A percentile compares a stretch with the other conserved stretches of the same genome.
These are phyloP conservation scores for Coregonus clupeaformis DNA, from an alignment of 2,113 vertebrate genomes.

Conservation along the genomic window DNA sequence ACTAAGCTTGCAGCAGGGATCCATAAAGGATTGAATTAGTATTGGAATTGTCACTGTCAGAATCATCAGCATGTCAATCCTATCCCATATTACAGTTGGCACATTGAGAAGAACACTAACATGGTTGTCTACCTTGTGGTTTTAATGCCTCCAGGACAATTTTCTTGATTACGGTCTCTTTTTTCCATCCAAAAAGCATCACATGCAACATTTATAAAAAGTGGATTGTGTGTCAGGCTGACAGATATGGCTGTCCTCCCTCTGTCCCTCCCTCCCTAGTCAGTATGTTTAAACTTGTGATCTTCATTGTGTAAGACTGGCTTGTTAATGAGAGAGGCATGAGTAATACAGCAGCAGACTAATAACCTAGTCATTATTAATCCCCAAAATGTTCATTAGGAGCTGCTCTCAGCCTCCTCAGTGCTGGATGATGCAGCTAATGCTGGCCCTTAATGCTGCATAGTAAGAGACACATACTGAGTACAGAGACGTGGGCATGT, in stretches of 20 bases:
- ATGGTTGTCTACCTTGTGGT: conserved; percentile 16
- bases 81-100: conserved; percentile 43
- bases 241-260: neutral
- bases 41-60: conserved; percentile 41
- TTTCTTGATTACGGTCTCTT: conserved; percentile 9
- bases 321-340: conserved; percentile 68
- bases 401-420: conserved; percentile 57
- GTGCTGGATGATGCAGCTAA: conserved; percentile 45
- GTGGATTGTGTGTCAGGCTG: neutral
- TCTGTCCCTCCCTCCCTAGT: conserved; percentile 13
- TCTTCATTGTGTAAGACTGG: conserved; percentile 53
- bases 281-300: conserved; percentile 51
- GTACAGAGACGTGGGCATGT: conserved; percentile 18
- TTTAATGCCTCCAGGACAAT: conserved; percentile 16
- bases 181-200: neutral
- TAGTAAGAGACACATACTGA: conserved; percentile 29
- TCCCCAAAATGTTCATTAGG: conserved; percentile 64
- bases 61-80: conserved; percentile 39
- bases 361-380: conserved; percentile 74
- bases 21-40: conserved; percentile 51
- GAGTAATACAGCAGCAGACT: conserved; percentile 71
- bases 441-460: conserved; percentile 29
- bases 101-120: conserved; percentile 46
- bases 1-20: conserved; percentile 37
- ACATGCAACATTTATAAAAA: too few species aligned